phyloP scores from a whole-genome alignment of 2,797 vertebrate species.

The Stomatorhinus walkeri region DNA sequence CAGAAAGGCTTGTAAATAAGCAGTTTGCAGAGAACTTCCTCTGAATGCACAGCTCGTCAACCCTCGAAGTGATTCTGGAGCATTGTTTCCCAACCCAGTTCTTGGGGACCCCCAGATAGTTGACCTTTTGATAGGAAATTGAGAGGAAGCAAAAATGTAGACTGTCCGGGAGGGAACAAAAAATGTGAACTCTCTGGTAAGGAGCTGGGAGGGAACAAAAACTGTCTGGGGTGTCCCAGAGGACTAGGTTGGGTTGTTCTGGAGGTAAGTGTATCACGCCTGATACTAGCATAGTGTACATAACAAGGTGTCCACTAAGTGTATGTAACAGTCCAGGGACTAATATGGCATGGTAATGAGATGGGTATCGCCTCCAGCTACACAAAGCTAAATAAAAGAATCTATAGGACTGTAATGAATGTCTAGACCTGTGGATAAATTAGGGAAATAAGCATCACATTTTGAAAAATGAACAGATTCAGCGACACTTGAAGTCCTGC shows the following conservation, averaged over 20 bases:
- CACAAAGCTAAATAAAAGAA: neutral
- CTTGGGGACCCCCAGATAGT: neutral
- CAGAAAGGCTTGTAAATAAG: neutral
- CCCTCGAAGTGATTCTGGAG: neutral
- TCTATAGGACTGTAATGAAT: neutral
- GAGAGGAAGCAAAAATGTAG: neutral
- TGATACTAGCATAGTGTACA: neutral
- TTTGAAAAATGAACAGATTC: neutral
- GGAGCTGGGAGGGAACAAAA: neutral
- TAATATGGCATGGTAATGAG: neutral
- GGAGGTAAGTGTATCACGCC: neutral
- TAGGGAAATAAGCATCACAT: neutral
- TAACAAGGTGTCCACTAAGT: neutral
- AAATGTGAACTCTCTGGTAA: neutral
- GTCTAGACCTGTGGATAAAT: neutral
- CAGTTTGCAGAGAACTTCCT: neutral
- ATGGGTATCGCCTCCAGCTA: neutral
- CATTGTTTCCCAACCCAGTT: neutral
- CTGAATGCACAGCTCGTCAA: neutral
- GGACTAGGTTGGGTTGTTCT: neutral
- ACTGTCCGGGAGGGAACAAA: neutral
- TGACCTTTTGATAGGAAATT: neutral
- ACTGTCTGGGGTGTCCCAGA: neutral
- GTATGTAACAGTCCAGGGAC: neutral
- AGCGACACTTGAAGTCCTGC: neutral